These are phyloP conservation scores for Andricus curvator DNA, from an alignment of 2,888 invertebrate genomes.

Conservation along the genomic window DNA sequence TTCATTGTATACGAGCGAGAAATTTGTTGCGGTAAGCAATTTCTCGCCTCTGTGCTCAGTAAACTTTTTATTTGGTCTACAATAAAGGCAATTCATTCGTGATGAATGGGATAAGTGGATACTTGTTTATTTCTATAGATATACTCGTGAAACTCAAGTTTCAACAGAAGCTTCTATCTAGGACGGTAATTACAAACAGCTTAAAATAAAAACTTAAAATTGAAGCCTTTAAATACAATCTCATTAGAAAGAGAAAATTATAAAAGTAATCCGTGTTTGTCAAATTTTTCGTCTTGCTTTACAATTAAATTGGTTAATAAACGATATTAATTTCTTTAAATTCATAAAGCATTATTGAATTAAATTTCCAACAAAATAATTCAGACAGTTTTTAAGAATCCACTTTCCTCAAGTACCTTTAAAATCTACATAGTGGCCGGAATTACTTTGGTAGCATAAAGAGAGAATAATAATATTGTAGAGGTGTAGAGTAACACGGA, in stretches of 20 bases:
- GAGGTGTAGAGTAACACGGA: slow-evolving; percentile 18
- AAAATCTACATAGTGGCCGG: neutral
- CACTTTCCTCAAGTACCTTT: neutral
- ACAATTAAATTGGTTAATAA: no score
- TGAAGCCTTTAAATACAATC: neutral
- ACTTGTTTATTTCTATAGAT: neutral
- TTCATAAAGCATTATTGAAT: no score
- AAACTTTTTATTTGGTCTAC: neutral
- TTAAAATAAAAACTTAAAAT: neutral
- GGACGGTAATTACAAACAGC: neutral
- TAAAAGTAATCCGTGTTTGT: no score
- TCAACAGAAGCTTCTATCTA: neutral
- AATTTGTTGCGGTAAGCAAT: neutral
- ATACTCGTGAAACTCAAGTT: neutral
- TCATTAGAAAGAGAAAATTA: no score
- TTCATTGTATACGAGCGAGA: neutral
- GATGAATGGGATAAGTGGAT: neutral
- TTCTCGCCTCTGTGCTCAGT: neutral
- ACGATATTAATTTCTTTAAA: no score
- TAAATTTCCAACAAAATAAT: no score
- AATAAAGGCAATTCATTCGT: neutral
- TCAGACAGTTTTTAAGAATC: no score
- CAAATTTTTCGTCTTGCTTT: no score
- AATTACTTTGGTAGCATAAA: neutral
- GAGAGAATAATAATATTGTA: slow-evolving; percentile 13